A percentile compares a stretch with the other conserved stretches of the same genome.
These are phyloP conservation scores for Cebidichthys violaceus DNA, from an alignment of 2,113 vertebrate genomes.

Conservation along the genomic window DNA sequence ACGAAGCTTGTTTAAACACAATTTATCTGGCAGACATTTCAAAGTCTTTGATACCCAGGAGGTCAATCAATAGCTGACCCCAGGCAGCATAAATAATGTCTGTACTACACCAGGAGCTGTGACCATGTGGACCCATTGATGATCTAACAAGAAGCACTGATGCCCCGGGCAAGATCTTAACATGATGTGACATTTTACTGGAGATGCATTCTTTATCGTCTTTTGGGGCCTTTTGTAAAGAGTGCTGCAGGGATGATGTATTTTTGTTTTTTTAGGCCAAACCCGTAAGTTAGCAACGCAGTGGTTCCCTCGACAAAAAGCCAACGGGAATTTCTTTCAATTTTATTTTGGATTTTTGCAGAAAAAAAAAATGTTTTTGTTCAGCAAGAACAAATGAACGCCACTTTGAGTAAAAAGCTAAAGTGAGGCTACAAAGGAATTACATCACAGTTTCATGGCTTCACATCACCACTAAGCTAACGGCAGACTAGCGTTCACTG, in stretches of 20 bases:
- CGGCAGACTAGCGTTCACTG: background rate
- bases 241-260: background rate
- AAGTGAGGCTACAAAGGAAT: background rate
- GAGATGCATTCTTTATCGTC: background rate
- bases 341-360: background rate
- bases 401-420: background rate
- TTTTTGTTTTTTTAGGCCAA: no score
- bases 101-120: slow-evolving; percentile 8
- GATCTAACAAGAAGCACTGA: slow-evolving; percentile 4
- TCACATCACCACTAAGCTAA: no score
- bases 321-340: background rate
- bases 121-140: background rate
- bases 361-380: background rate
- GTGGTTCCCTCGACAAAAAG: background rate
- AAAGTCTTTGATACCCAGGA: slow-evolving; percentile 36
- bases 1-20: slow-evolving; percentile 7
- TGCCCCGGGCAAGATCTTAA: background rate
- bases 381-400: background rate
- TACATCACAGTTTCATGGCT: no score
- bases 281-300: background rate
- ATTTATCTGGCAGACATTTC: slow-evolving; percentile 24
- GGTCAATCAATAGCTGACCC: slow-evolving; percentile 50
- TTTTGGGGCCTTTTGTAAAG: background rate
- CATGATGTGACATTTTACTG: slow-evolving; percentile 6
- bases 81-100: slow-evolving; percentile 5